Evolutionary conservation across 2,113 vertebrate genomes (phyloP), one percentile per base, ranked within the genome.

Genomic region (Perca flavescens): DNA sequence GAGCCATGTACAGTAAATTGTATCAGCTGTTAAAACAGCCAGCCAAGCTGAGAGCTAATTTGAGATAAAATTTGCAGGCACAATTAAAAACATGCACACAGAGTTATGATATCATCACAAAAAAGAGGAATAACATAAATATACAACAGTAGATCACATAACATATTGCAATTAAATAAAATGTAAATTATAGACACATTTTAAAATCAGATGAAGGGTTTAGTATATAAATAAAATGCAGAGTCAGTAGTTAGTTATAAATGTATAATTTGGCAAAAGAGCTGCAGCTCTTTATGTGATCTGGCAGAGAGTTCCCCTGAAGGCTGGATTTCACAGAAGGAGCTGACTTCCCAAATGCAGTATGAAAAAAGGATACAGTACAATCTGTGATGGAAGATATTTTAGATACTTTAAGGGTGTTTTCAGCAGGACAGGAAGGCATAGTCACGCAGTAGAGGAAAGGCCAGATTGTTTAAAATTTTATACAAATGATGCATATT

Each of bases 401-500:
- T 89, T 86, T 82, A 83, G 81, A 76, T 71, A 80, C 70, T 85
- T 86, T 86, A 88, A 88, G 89, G 83, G 81, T 40, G 60, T 58
- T 88, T 86, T 84, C 83, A 75, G 77, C 72, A 67, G 73, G 72
- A 72, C n/a, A 17, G 62, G 58, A 60, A 82, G 79, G 67, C 63
- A 70, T 1, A 86, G 88, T 89, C 89, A 92, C 78, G 88, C 87
- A 83, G 85, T 5, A 52, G 52, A 62, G 64, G 52, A 61, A 61
- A 67, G 54, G 80, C 36, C 64, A 47, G 53, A 61, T 69, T 82
- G 74, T 70, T 92, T 68, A 85, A 86, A 83, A 10, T 80, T 86
- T 88, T n/a, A 92, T 91, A 78, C 7, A 73, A 79, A 85, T 74
- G 17, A 90, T 77, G 43, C 66, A 85, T 85, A 77, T 88, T 86